A percentile compares a stretch with the other conserved stretches of the same genome.
phyloP scores from a whole-genome alignment of 1,140 invertebrate genomes.

The Magallana angulata region DNA sequence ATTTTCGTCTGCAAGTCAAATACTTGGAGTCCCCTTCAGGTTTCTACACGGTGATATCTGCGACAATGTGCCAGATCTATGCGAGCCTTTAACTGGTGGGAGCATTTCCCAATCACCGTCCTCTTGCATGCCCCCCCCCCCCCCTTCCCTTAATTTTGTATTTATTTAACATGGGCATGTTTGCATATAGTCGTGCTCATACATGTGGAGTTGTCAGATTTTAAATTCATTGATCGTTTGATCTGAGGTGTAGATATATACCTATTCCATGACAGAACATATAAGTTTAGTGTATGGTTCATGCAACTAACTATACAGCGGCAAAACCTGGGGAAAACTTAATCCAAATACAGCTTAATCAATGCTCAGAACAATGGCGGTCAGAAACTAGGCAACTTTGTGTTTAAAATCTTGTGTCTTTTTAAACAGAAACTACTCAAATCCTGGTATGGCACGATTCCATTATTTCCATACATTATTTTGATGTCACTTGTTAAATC shows the following conservation, averaged over 20 bases:
- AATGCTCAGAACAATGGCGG: not conserved
- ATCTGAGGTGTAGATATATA: not conserved
- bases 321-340: not conserved
- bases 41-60: too few relatives aligned
- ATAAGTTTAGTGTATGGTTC: not conserved
- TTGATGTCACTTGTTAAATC: too few relatives aligned
- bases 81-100: not conserved
- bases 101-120: not conserved
- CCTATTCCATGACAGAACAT: not conserved
- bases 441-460: too few relatives aligned
- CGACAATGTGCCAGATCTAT: not conserved
- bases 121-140: not conserved
- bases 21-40: too few relatives aligned
- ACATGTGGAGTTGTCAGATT: not conserved
- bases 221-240: not conserved
- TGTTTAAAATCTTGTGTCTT: not conserved
- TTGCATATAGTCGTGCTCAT: not conserved
- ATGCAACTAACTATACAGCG: too few relatives aligned
- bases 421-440: not conserved
- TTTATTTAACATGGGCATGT: not conserved
- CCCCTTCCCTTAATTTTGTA: not conserved
- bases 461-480: too few relatives aligned
- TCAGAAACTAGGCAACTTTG: not conserved
- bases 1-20: not conserved
- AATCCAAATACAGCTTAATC: not conserved